phyloP scores from a whole-genome alignment of 1,140 invertebrate species.

The Steinernema khuongi region DNA sequence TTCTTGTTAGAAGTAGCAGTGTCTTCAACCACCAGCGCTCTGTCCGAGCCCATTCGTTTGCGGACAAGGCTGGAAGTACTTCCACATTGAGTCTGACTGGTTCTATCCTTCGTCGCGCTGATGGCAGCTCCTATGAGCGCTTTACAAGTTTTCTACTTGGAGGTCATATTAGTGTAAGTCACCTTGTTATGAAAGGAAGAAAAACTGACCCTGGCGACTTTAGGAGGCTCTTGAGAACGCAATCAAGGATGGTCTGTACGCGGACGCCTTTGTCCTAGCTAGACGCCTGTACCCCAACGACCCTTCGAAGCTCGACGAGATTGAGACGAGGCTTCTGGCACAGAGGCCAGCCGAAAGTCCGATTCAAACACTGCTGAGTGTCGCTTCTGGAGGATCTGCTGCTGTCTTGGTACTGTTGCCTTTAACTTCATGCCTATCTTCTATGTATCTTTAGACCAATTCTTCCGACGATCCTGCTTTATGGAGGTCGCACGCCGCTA shows the following conservation, averaged over 20 bases:
- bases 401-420: constrained; percentile 30
- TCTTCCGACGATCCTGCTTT: constrained; percentile 35
- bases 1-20: constrained; percentile 23
- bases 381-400: constrained; percentile 40
- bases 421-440: background rate
- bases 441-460: constrained; percentile 25
- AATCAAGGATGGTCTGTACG: constrained; percentile 42
- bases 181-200: background rate
- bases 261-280: constrained; percentile 8
- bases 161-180: constrained; percentile 30
- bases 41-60: background rate
- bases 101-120: no score
- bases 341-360: constrained; percentile 35
- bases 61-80: no score
- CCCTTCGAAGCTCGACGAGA: constrained; percentile 28
- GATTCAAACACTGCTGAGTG: constrained; percentile 41
- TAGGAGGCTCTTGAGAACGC: constrained; percentile 44
- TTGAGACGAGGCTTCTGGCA: constrained; percentile 37
- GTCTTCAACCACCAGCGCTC: background rate
- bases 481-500: constrained; percentile 47
- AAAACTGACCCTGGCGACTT: constrained; percentile 3
- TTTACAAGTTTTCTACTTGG: constrained; percentile 28
- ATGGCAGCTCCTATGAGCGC: no score
- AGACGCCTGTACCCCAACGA: constrained; percentile 15
- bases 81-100: constrained; percentile 42